These are phyloP conservation scores for Dunckerocampus dactyliophorus DNA, from an alignment of 2,113 vertebrate genomes.

Conservation along the genomic window DNA sequence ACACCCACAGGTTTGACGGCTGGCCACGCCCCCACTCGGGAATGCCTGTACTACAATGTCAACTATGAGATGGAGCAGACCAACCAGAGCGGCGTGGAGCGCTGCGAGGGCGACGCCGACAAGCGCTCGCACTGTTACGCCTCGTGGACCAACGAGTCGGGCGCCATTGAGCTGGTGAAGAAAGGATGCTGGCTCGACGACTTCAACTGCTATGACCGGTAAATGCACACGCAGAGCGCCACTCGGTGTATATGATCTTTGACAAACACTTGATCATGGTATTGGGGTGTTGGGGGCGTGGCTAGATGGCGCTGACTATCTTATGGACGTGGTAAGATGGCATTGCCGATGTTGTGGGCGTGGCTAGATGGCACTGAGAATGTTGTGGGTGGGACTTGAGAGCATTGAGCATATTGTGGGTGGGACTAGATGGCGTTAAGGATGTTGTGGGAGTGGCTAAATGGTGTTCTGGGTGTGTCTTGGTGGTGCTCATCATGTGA, in stretches of 20 bases:
- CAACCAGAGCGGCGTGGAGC: slow-evolving; percentile 92
- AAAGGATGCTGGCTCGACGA: slow-evolving; percentile 98
- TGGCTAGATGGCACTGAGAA: no score
- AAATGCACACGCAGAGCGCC: no score
- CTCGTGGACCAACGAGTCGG: slow-evolving; percentile 95
- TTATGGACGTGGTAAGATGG: no score
- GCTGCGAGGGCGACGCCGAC: slow-evolving; percentile 88
- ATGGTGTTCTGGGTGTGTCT: not conserved
- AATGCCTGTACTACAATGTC: slow-evolving; percentile 95
- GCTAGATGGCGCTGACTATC: slow-evolving; percentile 1
- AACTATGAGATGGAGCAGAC: slow-evolving; percentile 93
- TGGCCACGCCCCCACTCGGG: slow-evolving; percentile 86
- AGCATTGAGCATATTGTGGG: no score
- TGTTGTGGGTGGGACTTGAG: no score
- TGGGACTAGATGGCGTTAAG: no score
- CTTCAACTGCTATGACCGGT: slow-evolving; percentile 99
- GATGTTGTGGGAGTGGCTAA: no score
- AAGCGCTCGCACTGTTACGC: slow-evolving; percentile 95
- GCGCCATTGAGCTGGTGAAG: slow-evolving; percentile 92
- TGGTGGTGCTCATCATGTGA: slow-evolving; percentile 2
- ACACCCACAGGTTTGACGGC: slow-evolving; percentile 78
- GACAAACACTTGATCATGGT: no score
- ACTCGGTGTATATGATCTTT: no score
- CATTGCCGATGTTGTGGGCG: no score
- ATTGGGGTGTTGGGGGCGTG: not conserved